These are phyloP conservation scores for Idaea biselata DNA, from an alignment of 2,888 invertebrate genomes.

Conservation along the genomic window DNA sequence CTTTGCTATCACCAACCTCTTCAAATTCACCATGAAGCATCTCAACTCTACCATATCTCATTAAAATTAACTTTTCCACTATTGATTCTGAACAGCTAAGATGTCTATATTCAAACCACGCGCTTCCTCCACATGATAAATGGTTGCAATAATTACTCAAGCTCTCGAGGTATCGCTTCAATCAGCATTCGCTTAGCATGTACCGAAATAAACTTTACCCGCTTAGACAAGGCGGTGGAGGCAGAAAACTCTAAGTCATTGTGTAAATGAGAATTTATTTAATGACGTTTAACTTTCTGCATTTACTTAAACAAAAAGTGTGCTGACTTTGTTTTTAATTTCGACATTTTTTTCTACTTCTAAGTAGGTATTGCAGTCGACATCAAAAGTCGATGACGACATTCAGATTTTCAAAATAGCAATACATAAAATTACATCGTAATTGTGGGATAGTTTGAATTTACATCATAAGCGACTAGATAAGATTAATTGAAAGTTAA, in stretches of 20 bases:
- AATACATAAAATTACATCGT: too few species aligned
- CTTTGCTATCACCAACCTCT: not conserved
- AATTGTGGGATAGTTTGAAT: too few species aligned
- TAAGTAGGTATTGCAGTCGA: not conserved
- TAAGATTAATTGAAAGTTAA: too few species aligned
- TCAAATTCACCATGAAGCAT: not conserved
- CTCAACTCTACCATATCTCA: not conserved
- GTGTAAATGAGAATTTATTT: not conserved
- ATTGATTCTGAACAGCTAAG: not conserved
- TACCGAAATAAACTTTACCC: conserved; percentile 30
- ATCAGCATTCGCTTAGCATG: conserved; percentile 32
- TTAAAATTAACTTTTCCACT: not conserved
- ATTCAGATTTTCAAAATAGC: too few species aligned
- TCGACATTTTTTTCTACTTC: not conserved
- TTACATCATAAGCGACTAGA: too few species aligned
- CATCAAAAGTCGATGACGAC: too few species aligned
- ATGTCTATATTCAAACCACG: conserved; percentile 1
- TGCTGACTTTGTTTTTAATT: not conserved
- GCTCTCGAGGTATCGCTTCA: conserved; percentile 16
- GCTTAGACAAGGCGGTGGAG: conserved; percentile 4
- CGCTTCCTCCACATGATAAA: conserved; percentile 25
- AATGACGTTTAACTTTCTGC: not conserved
- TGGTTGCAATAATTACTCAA: conserved; percentile 24
- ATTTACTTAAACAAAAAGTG: not conserved
- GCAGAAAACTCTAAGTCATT: not conserved